Conservation (phyloP, 2,888 invertebrate species). For the Creontiades dilutus region DNA sequence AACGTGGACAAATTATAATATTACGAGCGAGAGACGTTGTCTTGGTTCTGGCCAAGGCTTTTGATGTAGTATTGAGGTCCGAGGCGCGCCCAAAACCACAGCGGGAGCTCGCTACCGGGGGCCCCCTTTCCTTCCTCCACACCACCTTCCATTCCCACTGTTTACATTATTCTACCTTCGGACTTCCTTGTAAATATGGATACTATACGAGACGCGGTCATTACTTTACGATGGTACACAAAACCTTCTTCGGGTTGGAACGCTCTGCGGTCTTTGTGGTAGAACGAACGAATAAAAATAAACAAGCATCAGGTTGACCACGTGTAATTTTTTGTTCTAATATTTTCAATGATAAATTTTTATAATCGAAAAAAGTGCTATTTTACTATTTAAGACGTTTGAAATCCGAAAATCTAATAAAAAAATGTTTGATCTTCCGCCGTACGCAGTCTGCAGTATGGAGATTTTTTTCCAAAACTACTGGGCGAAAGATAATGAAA, state of each 20-base stretch:
- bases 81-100: background rate
- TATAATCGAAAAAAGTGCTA: background rate
- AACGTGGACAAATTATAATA: slow-evolving; percentile 28
- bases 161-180: slow-evolving; percentile 24
- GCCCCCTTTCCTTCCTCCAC: background rate
- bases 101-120: slow-evolving; percentile 46
- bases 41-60: slow-evolving; percentile 18
- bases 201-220: slow-evolving; percentile 33
- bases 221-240: slow-evolving; percentile 51
- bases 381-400: too few relatives aligned
- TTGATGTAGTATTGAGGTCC: slow-evolving; percentile 37
- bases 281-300: background rate
- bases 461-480: too few relatives aligned
- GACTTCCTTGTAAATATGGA: slow-evolving; percentile 49
- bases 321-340: background rate
- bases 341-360: background rate
- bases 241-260: background rate
- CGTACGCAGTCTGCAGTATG: too few relatives aligned
- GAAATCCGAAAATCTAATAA: too few relatives aligned
- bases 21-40: slow-evolving; percentile 22
- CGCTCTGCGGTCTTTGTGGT: background rate
- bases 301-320: background rate
- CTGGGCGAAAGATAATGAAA: too few relatives aligned
- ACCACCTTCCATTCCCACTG: background rate
- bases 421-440: too few relatives aligned